These are phyloP conservation scores for Lithophane ornitopus DNA, from an alignment of 2,888 invertebrate species.

Conservation along the genomic window DNA sequence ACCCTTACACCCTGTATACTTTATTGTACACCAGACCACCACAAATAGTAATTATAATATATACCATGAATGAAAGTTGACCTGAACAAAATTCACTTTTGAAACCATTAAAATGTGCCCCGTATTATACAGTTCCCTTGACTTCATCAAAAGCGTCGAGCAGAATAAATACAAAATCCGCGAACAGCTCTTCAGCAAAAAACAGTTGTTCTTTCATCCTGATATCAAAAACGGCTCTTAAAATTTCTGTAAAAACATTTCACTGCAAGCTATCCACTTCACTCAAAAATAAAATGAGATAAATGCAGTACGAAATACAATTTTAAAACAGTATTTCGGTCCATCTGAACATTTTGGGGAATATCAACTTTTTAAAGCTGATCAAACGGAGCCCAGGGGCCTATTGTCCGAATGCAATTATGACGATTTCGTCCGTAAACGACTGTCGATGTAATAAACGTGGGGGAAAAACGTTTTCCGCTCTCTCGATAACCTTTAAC, in stretches of 20 bases:
- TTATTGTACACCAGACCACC: too few species aligned
- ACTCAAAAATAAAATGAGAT: slow-evolving; percentile 42
- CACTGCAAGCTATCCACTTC: slow-evolving; percentile 27
- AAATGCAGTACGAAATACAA: slow-evolving; percentile 41
- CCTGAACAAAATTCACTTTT: not conserved
- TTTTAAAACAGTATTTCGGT: slow-evolving; percentile 36
- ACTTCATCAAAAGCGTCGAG: slow-evolving; percentile 15
- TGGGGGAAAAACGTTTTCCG: slow-evolving; percentile 3
- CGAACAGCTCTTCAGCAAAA: slow-evolving; percentile 11
- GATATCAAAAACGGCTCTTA: slow-evolving; percentile 30
- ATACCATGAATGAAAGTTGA: not conserved
- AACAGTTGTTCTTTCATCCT: slow-evolving; percentile 7
- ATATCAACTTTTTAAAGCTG: slow-evolving; percentile 62
- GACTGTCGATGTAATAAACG: slow-evolving; percentile 50
- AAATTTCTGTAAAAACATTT: slow-evolving; percentile 32
- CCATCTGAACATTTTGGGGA: slow-evolving; percentile 44
- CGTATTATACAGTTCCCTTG: not conserved
- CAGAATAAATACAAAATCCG: slow-evolving; percentile 29
- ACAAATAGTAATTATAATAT: too few species aligned
- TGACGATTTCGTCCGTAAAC: slow-evolving; percentile 46
- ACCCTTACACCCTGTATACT: too few species aligned
- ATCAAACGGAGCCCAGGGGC: slow-evolving; percentile 50
- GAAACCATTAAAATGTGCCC: not conserved
- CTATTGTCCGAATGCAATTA: slow-evolving; percentile 62
- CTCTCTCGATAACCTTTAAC: slow-evolving; percentile 28